phyloP scores from a whole-genome alignment of 30 jellyfish, hydroid and myxozoan species.

The Nemopilema nomurai region DNA sequence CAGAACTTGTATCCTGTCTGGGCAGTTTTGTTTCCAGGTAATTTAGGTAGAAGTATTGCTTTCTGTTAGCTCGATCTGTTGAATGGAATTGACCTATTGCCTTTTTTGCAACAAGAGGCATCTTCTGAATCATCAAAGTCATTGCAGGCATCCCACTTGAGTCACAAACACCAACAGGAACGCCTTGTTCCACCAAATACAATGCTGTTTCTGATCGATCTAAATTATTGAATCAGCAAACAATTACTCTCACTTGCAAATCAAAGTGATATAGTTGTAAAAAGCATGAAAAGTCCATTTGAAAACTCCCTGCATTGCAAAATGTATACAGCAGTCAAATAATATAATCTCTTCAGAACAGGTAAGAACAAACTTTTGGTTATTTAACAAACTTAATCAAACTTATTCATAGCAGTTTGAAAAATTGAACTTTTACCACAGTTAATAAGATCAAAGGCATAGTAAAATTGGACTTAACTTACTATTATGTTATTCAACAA shows the following conservation, averaged over 20 bases:
- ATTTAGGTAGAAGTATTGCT: conserved; percentile 78
- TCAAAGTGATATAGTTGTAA: background rate
- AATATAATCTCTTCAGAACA: no score
- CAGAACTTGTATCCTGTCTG: conserved; percentile 49
- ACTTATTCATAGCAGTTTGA: no score
- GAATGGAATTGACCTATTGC: conserved; percentile 84
- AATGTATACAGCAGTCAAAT: no score
- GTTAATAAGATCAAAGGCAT: no score
- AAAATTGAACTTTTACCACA: no score
- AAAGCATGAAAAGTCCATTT: no score
- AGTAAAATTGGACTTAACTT: no score
- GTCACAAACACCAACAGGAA: conserved; percentile 86
- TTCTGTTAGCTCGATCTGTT: conserved; percentile 89
- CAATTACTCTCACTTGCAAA: background rate
- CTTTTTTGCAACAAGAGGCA: conserved; percentile 94
- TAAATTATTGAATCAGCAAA: background rate
- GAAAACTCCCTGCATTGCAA: no score
- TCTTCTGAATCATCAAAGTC: conserved; percentile 83
- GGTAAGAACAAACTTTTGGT: no score
- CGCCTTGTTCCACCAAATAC: conserved; percentile 79
- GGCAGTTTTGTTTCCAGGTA: conserved; percentile 79
- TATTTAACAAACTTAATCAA: no score
- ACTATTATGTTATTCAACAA: no score
- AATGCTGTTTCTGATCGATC: conserved; percentile 97
- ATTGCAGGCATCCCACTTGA: conserved; percentile 86